These are phyloP conservation scores for Apeira syringaria DNA, from an alignment of 2,888 invertebrate species.

Conservation along the genomic window DNA sequence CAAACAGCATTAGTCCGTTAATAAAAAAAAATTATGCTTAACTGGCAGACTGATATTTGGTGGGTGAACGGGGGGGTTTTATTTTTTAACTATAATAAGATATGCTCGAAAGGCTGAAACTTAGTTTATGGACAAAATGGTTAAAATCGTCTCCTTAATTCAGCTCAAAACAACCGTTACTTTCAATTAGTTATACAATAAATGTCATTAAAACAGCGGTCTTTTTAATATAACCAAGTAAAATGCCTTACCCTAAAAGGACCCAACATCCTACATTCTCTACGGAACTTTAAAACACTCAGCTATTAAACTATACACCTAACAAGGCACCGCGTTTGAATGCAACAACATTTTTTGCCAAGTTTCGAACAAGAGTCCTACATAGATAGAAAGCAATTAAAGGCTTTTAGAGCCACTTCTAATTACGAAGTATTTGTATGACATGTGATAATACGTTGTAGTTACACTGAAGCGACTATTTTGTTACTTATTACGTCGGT, in stretches of 20 bases:
- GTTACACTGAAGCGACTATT: conserved; percentile 7
- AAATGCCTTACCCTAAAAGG: conserved; percentile 15
- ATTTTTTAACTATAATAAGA: no score
- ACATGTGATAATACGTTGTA: conserved; percentile 31
- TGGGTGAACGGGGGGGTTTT: no score
- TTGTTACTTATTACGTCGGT: background rate
- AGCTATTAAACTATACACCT: conserved; percentile 13
- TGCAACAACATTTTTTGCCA: conserved; percentile 10
- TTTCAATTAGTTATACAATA: background rate
- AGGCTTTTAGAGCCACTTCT: conserved; percentile 40
- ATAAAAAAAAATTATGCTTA: no score
- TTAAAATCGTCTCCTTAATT: no score
- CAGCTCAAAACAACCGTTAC: no score
- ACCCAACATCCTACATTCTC: conserved; percentile 8
- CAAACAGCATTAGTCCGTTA: no score
- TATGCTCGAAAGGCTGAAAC: no score
- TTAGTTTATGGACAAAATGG: no score
- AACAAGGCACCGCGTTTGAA: conserved; percentile 22
- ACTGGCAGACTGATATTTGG: no score
- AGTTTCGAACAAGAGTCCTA: conserved; percentile 31
- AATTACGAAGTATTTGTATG: conserved; percentile 40
- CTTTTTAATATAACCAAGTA: conserved; percentile 5
- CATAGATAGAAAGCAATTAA: conserved; percentile 46
- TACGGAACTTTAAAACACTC: conserved; percentile 13
- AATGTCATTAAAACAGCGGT: conserved; percentile 1